Base-by-base conservation (phyloP, 2,888 invertebrate genomes). In the Kryphioiulus occultus region DNA sequence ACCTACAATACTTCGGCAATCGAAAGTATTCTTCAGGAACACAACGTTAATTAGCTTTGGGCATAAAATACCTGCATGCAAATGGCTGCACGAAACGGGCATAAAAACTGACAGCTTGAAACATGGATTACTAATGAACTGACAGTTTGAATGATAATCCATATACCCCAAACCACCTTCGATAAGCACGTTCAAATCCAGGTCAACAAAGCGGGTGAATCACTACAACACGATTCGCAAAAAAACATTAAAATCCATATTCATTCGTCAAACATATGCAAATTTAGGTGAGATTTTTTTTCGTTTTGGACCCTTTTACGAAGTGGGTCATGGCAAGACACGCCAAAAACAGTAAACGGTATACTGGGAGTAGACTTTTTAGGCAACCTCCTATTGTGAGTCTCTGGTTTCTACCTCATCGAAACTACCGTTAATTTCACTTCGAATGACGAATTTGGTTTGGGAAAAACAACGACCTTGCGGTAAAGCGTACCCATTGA, bases 61-160 rank as follows among this genome's bases (percentile, higher is more conserved):
- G 26, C 68, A 68, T 26, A 22, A 68, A 68, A 68, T 68, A 15
- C 68, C 26, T 68, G 7, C 68, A 68, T 26, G 68, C 68, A 68
- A 26, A 26, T 26, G 26, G 68, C 15, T 12, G 68, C 68, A 68
- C 68, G 68, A 68, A n/a, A 26, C 26, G 68, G 68, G 26, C 26
- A 68, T 68, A 68, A 68, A 68, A 68, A 68, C 68, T 68, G 68
- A 68, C 68, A 68, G 68, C 22, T n/a, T 68, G 68, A 68, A 68
- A 68, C 68, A 68, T 68, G 68, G 68, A 68, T 68, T 68, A 26
- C 68, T 68, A 68, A 68, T 68, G 68, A 68, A 68, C 68, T 68
- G 68, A 68, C 68, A 68, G 68, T 68, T 68, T 68, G 68, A 68
- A 68, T 68, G 68, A 68, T 68, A 68, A 68, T 68, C 26, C 68